A percentile compares a stretch with the other conserved stretches of the same genome.
Evolutionary conservation across 2,113 vertebrate genomes (phyloP).

Genomic region (Ursus arctos): DNA sequence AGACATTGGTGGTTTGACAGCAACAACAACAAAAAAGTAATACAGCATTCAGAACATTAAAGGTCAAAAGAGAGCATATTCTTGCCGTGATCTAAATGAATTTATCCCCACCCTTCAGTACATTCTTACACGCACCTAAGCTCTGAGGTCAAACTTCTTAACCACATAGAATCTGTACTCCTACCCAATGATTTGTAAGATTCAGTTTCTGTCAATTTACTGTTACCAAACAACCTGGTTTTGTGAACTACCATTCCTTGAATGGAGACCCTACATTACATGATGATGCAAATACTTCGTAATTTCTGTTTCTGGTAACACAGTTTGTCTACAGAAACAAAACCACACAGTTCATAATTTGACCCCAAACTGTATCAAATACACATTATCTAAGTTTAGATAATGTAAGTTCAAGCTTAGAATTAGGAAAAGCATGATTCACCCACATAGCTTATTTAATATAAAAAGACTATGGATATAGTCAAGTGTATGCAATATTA

Average conservation of each 20-base stretch:
- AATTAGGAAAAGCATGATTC: constrained; percentile 56
- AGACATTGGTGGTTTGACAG: background rate
- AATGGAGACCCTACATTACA: background rate
- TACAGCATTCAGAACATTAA: background rate
- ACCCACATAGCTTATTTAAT: constrained; percentile 48
- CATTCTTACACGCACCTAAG: background rate
- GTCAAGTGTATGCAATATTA: constrained; percentile 9
- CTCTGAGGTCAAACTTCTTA: background rate
- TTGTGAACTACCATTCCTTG: background rate
- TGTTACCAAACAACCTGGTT: background rate
- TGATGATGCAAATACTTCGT: background rate
- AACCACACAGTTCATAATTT: background rate
- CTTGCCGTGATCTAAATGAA: background rate
- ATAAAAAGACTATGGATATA: background rate
- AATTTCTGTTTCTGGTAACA: constrained; percentile 38
- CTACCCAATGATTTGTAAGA: background rate
- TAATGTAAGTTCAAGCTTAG: constrained; percentile 8
- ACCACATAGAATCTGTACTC: background rate
- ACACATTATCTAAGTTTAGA: background rate
- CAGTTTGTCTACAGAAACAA: constrained; percentile 14
- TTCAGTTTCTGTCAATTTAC: background rate
- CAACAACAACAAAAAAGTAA: background rate
- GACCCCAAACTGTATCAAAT: background rate
- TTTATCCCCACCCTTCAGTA: background rate
- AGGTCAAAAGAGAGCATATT: background rate